Percentiles rank a stretch among this genome's conserved stretches.
phyloP scores from a whole-genome alignment of 2,888 invertebrate genomes.

The Diploptera punctata region DNA sequence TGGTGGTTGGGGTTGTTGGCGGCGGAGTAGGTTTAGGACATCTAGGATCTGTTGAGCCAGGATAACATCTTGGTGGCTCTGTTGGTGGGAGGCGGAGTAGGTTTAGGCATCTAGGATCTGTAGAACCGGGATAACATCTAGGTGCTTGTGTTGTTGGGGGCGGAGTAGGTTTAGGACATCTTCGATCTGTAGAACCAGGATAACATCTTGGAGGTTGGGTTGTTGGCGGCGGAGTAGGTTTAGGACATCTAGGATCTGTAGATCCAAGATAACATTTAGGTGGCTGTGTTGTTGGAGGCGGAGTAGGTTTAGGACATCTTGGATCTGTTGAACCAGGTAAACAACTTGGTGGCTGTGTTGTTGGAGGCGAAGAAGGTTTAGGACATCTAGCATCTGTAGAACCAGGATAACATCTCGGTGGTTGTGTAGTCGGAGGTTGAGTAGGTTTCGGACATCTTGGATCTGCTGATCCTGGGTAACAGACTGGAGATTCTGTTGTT shows the following conservation, averaged over 20 bases:
- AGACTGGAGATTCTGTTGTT: not conserved
- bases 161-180: slow-evolving; percentile 49
- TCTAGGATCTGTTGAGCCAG: slow-evolving; percentile 47
- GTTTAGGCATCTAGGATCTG: slow-evolving; percentile 44
- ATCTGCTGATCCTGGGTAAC: slow-evolving; percentile 39
- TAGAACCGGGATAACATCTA: slow-evolving; percentile 47
- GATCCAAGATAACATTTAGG: slow-evolving; percentile 45
- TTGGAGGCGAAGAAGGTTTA: slow-evolving; percentile 39
- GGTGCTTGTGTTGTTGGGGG: slow-evolving; percentile 45
- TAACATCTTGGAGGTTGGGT: slow-evolving; percentile 44
- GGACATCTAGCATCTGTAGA: slow-evolving; percentile 40
- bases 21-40: slow-evolving; percentile 32
- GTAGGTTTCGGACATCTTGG: slow-evolving; percentile 47
- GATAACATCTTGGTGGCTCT: slow-evolving; percentile 46
- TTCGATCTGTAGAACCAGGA: slow-evolving; percentile 26
- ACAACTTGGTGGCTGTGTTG: slow-evolving; percentile 31
- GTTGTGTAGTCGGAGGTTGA: slow-evolving; percentile 36
- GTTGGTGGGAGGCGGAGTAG: slow-evolving; percentile 39
- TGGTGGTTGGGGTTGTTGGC: slow-evolving; percentile 23
- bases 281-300: slow-evolving; percentile 44
- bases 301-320: slow-evolving; percentile 45
- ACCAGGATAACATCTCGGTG: slow-evolving; percentile 35
- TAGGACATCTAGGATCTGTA: slow-evolving; percentile 47
- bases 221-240: slow-evolving; percentile 45
- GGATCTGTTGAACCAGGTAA: slow-evolving; percentile 51